Evolutionary conservation across 2,797 vertebrate genomes (phyloP).

Genomic region (Tinamus major): DNA sequence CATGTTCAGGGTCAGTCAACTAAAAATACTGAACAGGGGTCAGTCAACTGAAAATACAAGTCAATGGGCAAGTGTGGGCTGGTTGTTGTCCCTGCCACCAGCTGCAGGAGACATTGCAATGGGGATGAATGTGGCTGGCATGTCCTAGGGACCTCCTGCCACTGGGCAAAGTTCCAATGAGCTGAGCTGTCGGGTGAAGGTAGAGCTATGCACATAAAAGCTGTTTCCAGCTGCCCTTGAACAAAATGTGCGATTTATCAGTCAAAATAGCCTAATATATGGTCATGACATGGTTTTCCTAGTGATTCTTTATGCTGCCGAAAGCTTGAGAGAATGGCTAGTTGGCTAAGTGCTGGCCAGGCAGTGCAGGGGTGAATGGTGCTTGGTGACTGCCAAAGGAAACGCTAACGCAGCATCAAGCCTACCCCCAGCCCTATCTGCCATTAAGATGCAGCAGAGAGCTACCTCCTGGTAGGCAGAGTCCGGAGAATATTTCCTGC

Average conservation of each 20-base stretch:
- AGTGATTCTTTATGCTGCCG: not conserved
- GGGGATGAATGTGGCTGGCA: not conserved
- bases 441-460: not conserved
- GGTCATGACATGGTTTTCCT: not conserved
- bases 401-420: not conserved
- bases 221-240: not conserved
- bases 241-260: not conserved
- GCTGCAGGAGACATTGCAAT: not conserved
- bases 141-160: not conserved
- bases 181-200: not conserved
- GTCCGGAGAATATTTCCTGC: not conserved
- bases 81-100: not conserved
- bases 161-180: not conserved
- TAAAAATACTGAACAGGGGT: no score
- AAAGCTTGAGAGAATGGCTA: not conserved
- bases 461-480: not conserved
- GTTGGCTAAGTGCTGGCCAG: not conserved
- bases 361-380: not conserved
- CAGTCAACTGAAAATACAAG: not conserved
- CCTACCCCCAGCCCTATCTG: not conserved
- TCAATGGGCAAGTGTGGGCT: not conserved
- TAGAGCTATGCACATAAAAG: not conserved
- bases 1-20: not conserved
- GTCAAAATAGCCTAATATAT: not conserved
- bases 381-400: not conserved